Percentiles rank a stretch among this genome's conserved stretches.
Conservation (phyloP, 53 echinoderm and acorn worm genomes). For the Echinarachnius parma region DNA sequence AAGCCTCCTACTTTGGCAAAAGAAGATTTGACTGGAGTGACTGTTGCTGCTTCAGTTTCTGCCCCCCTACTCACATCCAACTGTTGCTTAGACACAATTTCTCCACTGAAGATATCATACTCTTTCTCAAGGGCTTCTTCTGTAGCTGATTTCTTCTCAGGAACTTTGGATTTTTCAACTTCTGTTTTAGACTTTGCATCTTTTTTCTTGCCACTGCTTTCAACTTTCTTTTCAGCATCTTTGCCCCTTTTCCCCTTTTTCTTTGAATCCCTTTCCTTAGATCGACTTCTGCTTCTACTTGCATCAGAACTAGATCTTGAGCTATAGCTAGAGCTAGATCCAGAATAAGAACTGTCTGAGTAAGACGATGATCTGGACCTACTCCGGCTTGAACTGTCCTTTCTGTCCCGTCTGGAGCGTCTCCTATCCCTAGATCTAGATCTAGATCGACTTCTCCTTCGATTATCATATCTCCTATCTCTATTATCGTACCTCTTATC, state of each 20-base stretch:
- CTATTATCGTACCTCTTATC: constrained; percentile 1
- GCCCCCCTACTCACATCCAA: too few species aligned
- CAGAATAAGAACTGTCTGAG: too few species aligned
- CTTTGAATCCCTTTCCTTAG: constrained; percentile 8
- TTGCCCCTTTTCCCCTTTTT: constrained; percentile 4
- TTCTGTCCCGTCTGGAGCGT: constrained; percentile 4
- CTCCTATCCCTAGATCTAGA: constrained; percentile 18
- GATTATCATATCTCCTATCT: constrained; percentile 9
- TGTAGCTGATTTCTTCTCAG: not conserved
- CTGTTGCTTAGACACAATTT: not conserved
- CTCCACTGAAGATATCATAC: constrained; percentile 28
- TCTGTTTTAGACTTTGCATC: not conserved
- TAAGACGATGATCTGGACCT: constrained; percentile 10
- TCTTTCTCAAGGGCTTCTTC: not conserved
- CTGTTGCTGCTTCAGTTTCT: not conserved
- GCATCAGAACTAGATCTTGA: constrained; percentile 17
- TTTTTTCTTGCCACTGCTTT: not conserved
- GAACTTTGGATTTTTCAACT: not conserved
- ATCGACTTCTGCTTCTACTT: constrained; percentile 18
- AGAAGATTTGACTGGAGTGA: not conserved
- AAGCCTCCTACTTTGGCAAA: constrained; percentile 38
- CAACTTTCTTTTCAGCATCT: not conserved
- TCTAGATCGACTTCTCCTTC: constrained; percentile 22
- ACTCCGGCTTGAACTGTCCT: constrained; percentile 1
- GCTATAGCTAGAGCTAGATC: constrained; percentile 20